Percentiles rank a stretch among this genome's conserved stretches.
Conservation (phyloP, 2,888 invertebrate genomes). For the Sinotaia quadrata region DNA sequence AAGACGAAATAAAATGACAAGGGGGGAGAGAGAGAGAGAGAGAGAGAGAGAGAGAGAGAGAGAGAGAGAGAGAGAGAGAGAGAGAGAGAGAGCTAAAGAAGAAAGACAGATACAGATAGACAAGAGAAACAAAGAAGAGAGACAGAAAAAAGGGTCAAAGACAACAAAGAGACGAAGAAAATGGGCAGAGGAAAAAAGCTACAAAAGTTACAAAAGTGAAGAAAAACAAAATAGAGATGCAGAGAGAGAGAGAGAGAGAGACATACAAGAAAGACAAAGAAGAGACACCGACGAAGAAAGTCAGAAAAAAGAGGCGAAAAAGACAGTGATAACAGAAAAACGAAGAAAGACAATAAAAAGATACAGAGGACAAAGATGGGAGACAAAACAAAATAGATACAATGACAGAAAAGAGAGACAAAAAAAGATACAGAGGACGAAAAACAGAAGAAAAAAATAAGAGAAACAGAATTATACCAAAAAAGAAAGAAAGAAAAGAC, state of each 20-base stretch:
- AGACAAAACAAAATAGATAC: background rate
- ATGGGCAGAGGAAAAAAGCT: background rate
- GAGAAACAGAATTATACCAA: background rate
- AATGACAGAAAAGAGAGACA: background rate
- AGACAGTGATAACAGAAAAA: background rate
- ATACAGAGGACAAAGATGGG: background rate
- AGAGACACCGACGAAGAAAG: background rate
- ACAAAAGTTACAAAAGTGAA: background rate
- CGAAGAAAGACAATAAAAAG: background rate
- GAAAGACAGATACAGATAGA: slow-evolving; percentile 10
- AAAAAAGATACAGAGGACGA: background rate
- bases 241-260: slow-evolving; percentile 7
- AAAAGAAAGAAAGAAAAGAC: background rate
- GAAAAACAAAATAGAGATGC: background rate
- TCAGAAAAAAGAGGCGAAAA: background rate
- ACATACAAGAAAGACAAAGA: background rate
- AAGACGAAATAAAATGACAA: too few relatives aligned
- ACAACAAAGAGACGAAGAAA: slow-evolving; percentile 1
- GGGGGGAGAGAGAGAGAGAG: slow-evolving; percentile 14
- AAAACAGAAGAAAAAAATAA: background rate
- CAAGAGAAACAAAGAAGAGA: background rate
- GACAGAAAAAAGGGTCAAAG: background rate
- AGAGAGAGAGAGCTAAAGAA: slow-evolving; percentile 21
- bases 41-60: background rate
- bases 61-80: slow-evolving; percentile 19